Conservation (phyloP, 2,888 invertebrate species). For the Dysmachus trigonus region DNA sequence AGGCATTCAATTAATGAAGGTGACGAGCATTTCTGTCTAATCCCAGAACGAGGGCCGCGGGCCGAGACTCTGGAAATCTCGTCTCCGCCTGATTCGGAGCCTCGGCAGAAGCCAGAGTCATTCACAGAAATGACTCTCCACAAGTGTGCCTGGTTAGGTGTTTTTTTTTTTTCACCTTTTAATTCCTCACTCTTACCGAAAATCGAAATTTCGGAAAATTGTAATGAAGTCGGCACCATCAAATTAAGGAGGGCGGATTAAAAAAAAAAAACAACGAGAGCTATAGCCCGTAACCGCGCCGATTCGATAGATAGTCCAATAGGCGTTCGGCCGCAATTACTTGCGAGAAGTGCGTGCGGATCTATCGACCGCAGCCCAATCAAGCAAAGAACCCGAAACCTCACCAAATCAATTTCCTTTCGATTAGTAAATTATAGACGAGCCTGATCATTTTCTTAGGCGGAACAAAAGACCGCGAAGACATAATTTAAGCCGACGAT, state of each 20-base stretch:
- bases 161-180: not conserved
- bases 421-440: slow-evolving; percentile 41
- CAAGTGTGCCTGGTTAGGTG: slow-evolving; percentile 1
- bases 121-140: not conserved
- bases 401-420: slow-evolving; percentile 37
- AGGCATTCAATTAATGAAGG: slow-evolving; percentile 17
- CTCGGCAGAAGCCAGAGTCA: not conserved
- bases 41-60: not conserved
- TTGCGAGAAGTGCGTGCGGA: not conserved
- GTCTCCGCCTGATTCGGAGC: not conserved
- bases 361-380: not conserved
- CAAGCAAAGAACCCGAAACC: slow-evolving; percentile 12
- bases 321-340: slow-evolving; percentile 17
- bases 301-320: not conserved
- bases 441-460: slow-evolving; percentile 37
- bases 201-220: not conserved
- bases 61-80: not conserved
- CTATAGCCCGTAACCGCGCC: not conserved
- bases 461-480: slow-evolving; percentile 41
- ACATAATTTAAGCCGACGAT: slow-evolving; percentile 1
- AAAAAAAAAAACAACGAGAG: slow-evolving; percentile 18
- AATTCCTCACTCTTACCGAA: not conserved
- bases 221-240: slow-evolving; percentile 27
- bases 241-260: not conserved
- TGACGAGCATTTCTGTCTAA: slow-evolving; percentile 6